Base-by-base conservation (phyloP, 1,140 invertebrate species). In the Bombus difficillimus region DNA sequence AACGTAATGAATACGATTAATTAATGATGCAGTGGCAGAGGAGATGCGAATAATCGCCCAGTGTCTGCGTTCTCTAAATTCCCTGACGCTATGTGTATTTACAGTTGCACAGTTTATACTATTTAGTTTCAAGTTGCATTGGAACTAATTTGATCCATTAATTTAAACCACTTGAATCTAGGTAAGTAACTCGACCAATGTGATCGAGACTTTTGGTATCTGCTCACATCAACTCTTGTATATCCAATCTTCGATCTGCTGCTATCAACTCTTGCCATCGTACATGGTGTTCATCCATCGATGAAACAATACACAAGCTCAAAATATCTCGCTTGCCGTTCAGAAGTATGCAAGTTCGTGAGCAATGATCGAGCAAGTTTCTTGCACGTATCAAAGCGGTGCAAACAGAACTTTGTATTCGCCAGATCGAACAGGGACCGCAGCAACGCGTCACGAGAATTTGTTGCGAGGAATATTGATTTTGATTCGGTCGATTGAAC, bases 1-100 rank as follows among this genome's bases (percentile, higher is more conserved):
- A 68, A 64, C 84, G 71, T 79, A 85, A 85, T 81, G 77, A 85
- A 85, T 85, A 85, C 69, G 84, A 81, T 81, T 85, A 85, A 85
- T 85, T 85, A 85, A 85, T 75, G 84, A 85, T 59, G 69, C 71
- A 68, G 34, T 81, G 78, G 81, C 34, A 81, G 37, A 74, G 34
- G 15, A 73, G 71, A 59, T 25, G 62, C 22, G 57, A n/a, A 74
- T n/a, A 34, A 8, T 79, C n/a, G n/a, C 68, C 28, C 2, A 37
- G 25, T 34, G 6, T 59, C n/a, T 43, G 28, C 28, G 15, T 3
- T 53, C 53, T 72, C 47, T n/a, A 34, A 34, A 41, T 59, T 18
- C 22, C 22, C 59, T 15, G 22, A n/a, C 5, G 37, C 25, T n/a
- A 73, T 34, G 18, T 73, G 25, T 39, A 43, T 3, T 8, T 10